These are phyloP conservation scores for Meriones psammophilus DNA, from an alignment of 2,797 vertebrate genomes.

Conservation along the genomic window DNA sequence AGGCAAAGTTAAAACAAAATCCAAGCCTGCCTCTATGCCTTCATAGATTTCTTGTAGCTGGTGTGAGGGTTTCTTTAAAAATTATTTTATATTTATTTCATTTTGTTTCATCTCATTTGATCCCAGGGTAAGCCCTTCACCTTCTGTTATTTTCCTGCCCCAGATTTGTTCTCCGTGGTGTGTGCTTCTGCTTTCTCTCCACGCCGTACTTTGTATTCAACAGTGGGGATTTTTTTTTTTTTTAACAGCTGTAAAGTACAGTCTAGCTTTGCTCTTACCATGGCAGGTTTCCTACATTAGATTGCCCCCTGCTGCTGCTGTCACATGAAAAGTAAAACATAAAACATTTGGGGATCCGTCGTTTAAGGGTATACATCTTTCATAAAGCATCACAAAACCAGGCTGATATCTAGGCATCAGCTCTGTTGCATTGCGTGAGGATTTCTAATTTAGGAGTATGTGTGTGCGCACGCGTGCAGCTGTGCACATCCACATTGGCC, in stretches of 20 bases:
- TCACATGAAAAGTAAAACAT: slow-evolving; percentile 83
- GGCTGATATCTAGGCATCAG: background rate
- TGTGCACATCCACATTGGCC: too few relatives aligned
- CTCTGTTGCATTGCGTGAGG: background rate
- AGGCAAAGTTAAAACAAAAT: slow-evolving; percentile 84
- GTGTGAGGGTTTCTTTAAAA: slow-evolving; percentile 59
- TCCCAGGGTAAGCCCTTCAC: slow-evolving; percentile 66
- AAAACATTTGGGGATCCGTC: slow-evolving; percentile 69
- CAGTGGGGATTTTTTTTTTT: slow-evolving; percentile 47
- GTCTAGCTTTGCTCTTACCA: slow-evolving; percentile 56
- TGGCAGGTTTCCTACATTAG: slow-evolving; percentile 83
- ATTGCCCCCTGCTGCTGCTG: slow-evolving; percentile 87
- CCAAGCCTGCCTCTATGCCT: slow-evolving; percentile 75
- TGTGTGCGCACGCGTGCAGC: fast-evolving
- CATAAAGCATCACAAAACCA: background rate
- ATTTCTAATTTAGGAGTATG: background rate
- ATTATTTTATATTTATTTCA: slow-evolving; percentile 81
- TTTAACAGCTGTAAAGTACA: slow-evolving; percentile 55
- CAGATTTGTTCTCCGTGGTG: slow-evolving; percentile 72
- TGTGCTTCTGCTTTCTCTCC: slow-evolving; percentile 36
- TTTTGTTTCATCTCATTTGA: slow-evolving; percentile 78
- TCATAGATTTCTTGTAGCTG: slow-evolving; percentile 80
- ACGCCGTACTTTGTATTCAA: slow-evolving; percentile 72
- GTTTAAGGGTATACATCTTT: background rate
- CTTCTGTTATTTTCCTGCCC: slow-evolving; percentile 73